Evolutionary conservation across 2,113 vertebrate species (phyloP).

Genomic region (Elachura formosa): DNA sequence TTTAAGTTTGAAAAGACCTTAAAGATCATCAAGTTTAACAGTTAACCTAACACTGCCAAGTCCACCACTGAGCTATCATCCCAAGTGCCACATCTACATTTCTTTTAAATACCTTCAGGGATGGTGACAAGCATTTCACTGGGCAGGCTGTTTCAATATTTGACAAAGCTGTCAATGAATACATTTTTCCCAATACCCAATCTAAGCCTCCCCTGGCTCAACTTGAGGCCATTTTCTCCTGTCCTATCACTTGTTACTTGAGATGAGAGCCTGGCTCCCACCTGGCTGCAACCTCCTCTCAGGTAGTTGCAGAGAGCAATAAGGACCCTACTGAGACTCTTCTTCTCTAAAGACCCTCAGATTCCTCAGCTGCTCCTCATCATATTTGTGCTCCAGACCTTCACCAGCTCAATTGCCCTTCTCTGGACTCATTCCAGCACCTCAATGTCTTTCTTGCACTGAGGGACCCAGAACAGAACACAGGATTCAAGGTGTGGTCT

Average conservation of each 20-base stretch:
- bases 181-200: neutral
- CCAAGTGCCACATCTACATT: accelerated
- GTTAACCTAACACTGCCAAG: neutral
- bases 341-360: neutral
- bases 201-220: neutral
- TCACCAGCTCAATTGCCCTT: neutral
- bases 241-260: neutral
- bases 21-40: neutral
- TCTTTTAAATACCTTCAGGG: neutral
- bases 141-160: neutral
- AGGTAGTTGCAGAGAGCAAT: neutral
- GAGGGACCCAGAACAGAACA: neutral
- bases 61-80: neutral
- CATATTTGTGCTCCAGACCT: neutral
- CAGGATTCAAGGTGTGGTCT: accelerated
- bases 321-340: neutral
- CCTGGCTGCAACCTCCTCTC: neutral
- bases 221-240: neutral
- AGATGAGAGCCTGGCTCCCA: neutral
- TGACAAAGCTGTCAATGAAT: neutral
- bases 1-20: neutral
- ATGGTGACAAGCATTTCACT: neutral
- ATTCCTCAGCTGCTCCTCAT: neutral
- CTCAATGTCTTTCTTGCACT: neutral
- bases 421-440: neutral